phyloP scores from a whole-genome alignment of 2,888 invertebrate genomes.

The Cryptophagus acutangulus region DNA sequence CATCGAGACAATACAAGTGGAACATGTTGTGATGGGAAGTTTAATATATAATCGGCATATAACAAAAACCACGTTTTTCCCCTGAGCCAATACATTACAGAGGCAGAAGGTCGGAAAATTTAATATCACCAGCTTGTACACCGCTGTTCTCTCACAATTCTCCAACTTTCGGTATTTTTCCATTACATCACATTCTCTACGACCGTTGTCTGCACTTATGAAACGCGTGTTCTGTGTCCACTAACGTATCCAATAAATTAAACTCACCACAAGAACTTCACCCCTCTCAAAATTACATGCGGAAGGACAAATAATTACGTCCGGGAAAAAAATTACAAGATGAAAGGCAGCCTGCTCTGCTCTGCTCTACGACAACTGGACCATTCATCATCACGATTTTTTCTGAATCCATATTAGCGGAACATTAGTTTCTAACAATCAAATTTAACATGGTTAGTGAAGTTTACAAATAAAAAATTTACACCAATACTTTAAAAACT shows the following conservation, averaged over 20 bases:
- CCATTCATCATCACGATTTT: no score
- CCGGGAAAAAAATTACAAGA: slow-evolving; percentile 2
- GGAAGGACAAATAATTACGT: slow-evolving; percentile 7
- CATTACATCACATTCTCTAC: slow-evolving; percentile 46
- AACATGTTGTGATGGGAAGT: slow-evolving; percentile 3
- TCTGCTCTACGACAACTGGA: no score
- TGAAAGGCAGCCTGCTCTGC: no score
- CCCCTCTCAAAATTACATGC: slow-evolving; percentile 5
- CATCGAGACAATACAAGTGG: no score
- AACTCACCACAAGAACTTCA: slow-evolving; percentile 5
- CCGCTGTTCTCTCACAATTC: slow-evolving; percentile 43
- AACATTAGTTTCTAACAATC: no score
- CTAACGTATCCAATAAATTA: slow-evolving; percentile 12
- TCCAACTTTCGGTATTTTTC: slow-evolving; percentile 48
- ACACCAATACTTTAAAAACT: no score
- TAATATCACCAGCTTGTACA: slow-evolving; percentile 48
- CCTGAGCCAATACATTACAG: slow-evolving; percentile 45
- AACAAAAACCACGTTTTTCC: slow-evolving; percentile 45
- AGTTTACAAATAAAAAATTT: no score
- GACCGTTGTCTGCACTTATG: slow-evolving; percentile 35
- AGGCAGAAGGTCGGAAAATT: slow-evolving; percentile 50
- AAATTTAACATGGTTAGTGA: no score
- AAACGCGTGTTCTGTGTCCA: slow-evolving; percentile 38
- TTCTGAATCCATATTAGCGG: no score
- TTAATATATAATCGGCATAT: slow-evolving; percentile 12